phyloP scores from a whole-genome alignment of 2,888 invertebrate genomes.

The Patella ulyssiponensis region DNA sequence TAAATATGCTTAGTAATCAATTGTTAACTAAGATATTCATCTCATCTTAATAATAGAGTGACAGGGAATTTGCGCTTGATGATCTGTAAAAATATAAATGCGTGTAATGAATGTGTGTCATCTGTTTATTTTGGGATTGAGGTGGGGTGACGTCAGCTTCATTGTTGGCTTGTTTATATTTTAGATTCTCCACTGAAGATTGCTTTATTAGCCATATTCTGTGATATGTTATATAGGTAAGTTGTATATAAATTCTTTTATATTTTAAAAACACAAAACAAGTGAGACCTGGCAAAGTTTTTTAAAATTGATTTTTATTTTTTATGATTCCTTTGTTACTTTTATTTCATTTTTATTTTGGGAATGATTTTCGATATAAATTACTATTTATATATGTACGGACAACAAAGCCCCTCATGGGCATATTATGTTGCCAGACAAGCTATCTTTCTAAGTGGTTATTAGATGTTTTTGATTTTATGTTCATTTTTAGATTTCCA shows the following conservation, averaged over 20 bases:
- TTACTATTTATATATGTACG: too few relatives aligned
- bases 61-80: neutral
- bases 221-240: constrained; percentile 90
- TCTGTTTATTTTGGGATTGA: too few relatives aligned
- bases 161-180: constrained; percentile 30
- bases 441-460: neutral
- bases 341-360: too few relatives aligned
- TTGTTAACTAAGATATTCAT: too few relatives aligned
- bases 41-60: neutral
- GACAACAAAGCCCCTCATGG: neutral
- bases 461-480: neutral
- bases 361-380: neutral
- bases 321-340: too few relatives aligned
- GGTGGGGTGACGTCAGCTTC: too few relatives aligned
- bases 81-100: neutral
- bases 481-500: constrained; percentile 82
- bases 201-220: constrained; percentile 92
- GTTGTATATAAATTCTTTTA: too few relatives aligned
- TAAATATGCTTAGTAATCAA: too few relatives aligned
- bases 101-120: neutral
- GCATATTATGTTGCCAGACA: neutral
- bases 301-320: too few relatives aligned
- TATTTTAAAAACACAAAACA: too few relatives aligned
- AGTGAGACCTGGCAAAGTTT: too few relatives aligned
- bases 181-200: constrained; percentile 83